These are phyloP conservation scores for Synanceia verrucosa DNA, from an alignment of 2,797 vertebrate species.

Conservation along the genomic window DNA sequence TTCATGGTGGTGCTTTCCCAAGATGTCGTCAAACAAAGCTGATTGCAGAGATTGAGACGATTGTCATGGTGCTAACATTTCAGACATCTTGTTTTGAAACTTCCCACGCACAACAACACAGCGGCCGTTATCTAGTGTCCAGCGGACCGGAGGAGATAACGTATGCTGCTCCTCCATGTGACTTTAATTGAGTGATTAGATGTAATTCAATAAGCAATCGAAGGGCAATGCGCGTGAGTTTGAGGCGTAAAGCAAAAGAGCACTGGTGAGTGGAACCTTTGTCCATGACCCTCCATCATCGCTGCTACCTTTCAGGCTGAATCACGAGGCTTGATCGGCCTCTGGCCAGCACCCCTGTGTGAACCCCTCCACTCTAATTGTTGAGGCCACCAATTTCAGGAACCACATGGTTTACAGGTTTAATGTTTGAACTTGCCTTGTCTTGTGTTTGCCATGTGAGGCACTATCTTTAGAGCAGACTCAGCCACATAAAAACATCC, in stretches of 20 bases:
- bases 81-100: slow-evolving; percentile 77
- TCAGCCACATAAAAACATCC: slow-evolving; percentile 55
- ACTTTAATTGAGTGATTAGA: slow-evolving; percentile 86
- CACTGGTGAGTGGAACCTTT: slow-evolving; percentile 78
- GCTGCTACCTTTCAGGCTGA: slow-evolving; percentile 74
- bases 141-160: slow-evolving; percentile 58
- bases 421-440: slow-evolving; percentile 37
- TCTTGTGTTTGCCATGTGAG: slow-evolving; percentile 78
- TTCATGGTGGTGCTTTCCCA: slow-evolving; percentile 47
- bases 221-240: slow-evolving; percentile 79
- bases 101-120: slow-evolving; percentile 80
- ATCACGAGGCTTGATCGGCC: slow-evolving; percentile 71
- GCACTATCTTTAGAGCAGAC: slow-evolving; percentile 68
- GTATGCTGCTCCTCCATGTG: slow-evolving; percentile 81
- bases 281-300: slow-evolving; percentile 67
- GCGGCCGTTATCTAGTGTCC: slow-evolving; percentile 63
- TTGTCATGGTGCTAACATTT: slow-evolving; percentile 57
- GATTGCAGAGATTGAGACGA: slow-evolving; percentile 22
- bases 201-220: slow-evolving; percentile 84
- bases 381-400: slow-evolving; percentile 61
- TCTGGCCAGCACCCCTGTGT: slow-evolving; percentile 63
- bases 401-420: slow-evolving; percentile 65
- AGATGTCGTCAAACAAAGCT: slow-evolving; percentile 13
- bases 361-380: slow-evolving; percentile 67
- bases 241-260: slow-evolving; percentile 82